phyloP scores from a whole-genome alignment of 2,797 vertebrate genomes.

The Alauda arvensis region DNA sequence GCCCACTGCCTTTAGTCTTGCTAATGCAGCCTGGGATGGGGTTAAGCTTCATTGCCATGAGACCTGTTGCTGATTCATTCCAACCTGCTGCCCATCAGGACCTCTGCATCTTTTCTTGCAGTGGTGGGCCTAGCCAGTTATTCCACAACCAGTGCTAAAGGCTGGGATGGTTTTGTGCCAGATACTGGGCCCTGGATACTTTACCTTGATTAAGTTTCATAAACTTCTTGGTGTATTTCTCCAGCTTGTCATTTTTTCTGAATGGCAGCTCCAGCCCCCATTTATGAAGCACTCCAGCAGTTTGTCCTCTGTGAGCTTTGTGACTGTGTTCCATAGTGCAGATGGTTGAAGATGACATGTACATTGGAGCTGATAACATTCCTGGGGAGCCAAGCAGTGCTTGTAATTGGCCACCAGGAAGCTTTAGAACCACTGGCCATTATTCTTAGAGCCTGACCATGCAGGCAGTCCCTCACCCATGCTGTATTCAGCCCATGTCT shows the following conservation, averaged over 20 bases:
- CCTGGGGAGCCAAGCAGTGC: not conserved
- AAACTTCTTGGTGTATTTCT: not conserved
- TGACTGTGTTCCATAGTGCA: not conserved
- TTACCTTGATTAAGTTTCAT: not conserved
- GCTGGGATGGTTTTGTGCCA: not conserved
- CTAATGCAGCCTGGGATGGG: not conserved
- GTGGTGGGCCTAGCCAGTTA: not conserved
- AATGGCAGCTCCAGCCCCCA: not conserved
- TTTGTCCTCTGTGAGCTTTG: not conserved
- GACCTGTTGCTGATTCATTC: not conserved
- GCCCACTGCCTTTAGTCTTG: not conserved
- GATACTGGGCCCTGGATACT: not conserved
- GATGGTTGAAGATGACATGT: not conserved
- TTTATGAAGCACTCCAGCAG: not conserved
- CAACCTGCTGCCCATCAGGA: not conserved
- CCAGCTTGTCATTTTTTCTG: not conserved
- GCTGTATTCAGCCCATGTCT: not conserved
- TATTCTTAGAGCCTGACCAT: not conserved
- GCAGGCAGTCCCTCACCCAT: not conserved
- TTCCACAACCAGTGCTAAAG: not conserved
- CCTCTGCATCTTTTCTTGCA: not conserved
- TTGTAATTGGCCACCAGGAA: not conserved
- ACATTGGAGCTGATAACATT: not conserved
- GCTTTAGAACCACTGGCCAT: not conserved
- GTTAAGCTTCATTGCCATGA: not conserved